Conservation (phyloP, 2,888 invertebrate genomes). For the Drosophila nigritarsus region DNA sequence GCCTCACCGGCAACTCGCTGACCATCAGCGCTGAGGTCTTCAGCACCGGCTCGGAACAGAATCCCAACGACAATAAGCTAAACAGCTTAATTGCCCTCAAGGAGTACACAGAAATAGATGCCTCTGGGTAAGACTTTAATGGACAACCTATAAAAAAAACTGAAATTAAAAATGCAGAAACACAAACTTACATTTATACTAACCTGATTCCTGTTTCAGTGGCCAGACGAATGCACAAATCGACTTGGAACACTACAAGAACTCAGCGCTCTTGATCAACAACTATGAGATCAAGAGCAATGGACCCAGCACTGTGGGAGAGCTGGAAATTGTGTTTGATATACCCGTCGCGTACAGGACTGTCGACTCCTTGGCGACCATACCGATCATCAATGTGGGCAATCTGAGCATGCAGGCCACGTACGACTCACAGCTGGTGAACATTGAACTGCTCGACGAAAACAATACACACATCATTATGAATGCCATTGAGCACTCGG, state of each 20-base stretch:
- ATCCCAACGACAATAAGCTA: conserved; percentile 77
- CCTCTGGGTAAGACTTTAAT: conserved; percentile 78
- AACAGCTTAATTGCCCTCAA: conserved; percentile 75
- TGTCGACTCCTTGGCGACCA: conserved; percentile 71
- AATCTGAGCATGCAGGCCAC: conserved; percentile 82
- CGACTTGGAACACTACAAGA: conserved; percentile 80
- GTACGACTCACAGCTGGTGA: conserved; percentile 79
- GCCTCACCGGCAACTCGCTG: conserved; percentile 78
- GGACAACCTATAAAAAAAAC: not conserved
- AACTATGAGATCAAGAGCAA: conserved; percentile 84
- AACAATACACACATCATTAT: conserved; percentile 81
- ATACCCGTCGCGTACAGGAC: conserved; percentile 83
- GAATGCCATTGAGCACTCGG: conserved; percentile 55
- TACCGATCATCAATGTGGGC: conserved; percentile 82
- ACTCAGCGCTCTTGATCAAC: conserved; percentile 80
- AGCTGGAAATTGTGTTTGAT: conserved; percentile 78
- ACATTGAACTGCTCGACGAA: conserved; percentile 80
- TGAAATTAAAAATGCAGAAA: not conserved
- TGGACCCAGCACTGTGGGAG: conserved; percentile 84
- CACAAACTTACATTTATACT: not conserved
- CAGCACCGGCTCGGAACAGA: conserved; percentile 83
- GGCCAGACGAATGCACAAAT: conserved; percentile 78
- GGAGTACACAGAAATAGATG: conserved; percentile 84
- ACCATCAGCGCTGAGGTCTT: conserved; percentile 82
- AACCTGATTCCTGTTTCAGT: conserved; percentile 50